phyloP scores from a whole-genome alignment of 2,888 invertebrate genomes.

The Drosophila crucigera region DNA sequence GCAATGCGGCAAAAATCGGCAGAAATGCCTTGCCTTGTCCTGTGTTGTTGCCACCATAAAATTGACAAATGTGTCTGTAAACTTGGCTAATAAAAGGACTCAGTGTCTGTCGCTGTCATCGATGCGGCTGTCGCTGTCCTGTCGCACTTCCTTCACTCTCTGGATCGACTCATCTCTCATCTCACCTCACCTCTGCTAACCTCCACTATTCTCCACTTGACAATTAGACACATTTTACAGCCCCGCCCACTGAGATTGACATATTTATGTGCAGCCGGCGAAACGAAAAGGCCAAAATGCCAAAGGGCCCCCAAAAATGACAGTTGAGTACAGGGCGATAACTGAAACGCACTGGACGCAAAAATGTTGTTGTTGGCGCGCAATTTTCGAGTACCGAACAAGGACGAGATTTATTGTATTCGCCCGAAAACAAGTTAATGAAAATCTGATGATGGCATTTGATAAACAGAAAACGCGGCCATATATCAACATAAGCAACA shows the following conservation, averaged over 20 bases:
- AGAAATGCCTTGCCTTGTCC: conserved; percentile 38
- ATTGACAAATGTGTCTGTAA: conserved; percentile 83
- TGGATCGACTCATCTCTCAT: too few relatives aligned
- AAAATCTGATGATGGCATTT: conserved; percentile 78
- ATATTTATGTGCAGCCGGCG: conserved; percentile 58
- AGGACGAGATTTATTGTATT: conserved; percentile 65
- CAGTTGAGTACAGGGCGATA: conserved; percentile 34
- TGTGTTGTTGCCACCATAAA: conserved; percentile 72
- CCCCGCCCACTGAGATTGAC: conserved; percentile 31
- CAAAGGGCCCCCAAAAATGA: conserved; percentile 32
- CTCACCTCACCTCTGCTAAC: conserved; percentile 26
- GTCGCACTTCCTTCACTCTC: conserved; percentile 28
- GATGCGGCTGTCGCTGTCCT: conserved; percentile 36
- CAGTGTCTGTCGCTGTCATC: conserved; percentile 17
- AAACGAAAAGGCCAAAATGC: conserved; percentile 9
- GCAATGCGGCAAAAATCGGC: conserved; percentile 76
- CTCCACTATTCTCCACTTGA: background rate
- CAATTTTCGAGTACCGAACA: conserved; percentile 33
- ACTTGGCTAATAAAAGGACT: conserved; percentile 77
- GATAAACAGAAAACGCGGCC: conserved; percentile 68
- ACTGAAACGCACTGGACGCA: conserved; percentile 29
- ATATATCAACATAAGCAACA: conserved; percentile 61
- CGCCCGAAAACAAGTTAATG: conserved; percentile 72
- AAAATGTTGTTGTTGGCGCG: conserved; percentile 17
- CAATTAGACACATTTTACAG: conserved; percentile 52